Conservation (phyloP, 64 coral and sea anemone species). For the Pocillopora verrucosa region DNA sequence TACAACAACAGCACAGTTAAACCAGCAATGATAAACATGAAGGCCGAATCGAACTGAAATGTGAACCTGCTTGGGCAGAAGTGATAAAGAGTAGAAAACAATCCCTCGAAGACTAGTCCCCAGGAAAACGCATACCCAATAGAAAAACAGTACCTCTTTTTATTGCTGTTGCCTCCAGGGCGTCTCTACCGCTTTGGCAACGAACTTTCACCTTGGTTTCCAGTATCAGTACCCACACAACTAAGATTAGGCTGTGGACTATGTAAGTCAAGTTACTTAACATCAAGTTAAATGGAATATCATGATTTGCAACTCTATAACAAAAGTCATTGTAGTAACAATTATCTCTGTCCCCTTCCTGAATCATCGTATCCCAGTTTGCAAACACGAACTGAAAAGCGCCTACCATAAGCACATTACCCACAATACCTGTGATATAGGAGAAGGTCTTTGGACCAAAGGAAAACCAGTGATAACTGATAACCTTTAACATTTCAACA, state of each 20-base stretch:
- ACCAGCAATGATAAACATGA: conserved; percentile 77
- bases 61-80: conserved; percentile 66
- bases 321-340: conserved; percentile 49
- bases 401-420: conserved; percentile 1
- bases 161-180: conserved; percentile 20
- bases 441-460: conserved; percentile 32
- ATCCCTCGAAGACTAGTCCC: conserved; percentile 70
- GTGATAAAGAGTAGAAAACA: conserved; percentile 73
- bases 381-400: neutral
- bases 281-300: conserved; percentile 68
- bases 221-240: conserved; percentile 8
- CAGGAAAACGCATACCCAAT: conserved; percentile 79
- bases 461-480: conserved; percentile 35
- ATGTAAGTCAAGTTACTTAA: conserved; percentile 66
- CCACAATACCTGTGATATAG: conserved; percentile 42
- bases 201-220: conserved; percentile 12
- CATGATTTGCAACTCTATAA: conserved; percentile 32
- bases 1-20: conserved; percentile 45
- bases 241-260: conserved; percentile 43
- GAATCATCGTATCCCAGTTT: conserved; percentile 1
- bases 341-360: neutral
- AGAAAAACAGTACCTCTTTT: conserved; percentile 63
- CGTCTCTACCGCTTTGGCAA: neutral
- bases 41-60: conserved; percentile 78
- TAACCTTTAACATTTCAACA: neutral